Evolutionary conservation across 2,888 invertebrate species (phyloP), one percentile per base, ranked within the genome.

Genomic region (Strigamia transsilvanica): DNA sequence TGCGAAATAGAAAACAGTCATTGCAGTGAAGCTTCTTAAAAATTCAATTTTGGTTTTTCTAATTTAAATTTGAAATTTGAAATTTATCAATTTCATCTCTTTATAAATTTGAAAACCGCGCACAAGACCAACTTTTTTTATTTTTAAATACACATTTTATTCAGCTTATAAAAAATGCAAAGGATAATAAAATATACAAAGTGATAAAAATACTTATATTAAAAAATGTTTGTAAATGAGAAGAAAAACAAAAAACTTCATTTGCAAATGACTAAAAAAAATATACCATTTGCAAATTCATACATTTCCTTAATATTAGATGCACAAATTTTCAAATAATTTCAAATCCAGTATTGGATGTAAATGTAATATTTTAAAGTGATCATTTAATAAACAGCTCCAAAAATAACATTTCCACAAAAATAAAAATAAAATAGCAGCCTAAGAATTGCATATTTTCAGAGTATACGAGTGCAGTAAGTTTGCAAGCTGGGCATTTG

Each of bases 11-110:
- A 73, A 56, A 73, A 73, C 15, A 13, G 32, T 15, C 73, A 73
- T 73, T 73, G 73, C 73, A 73, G 73, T 73, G 73, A 73, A 73
- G 73, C 73, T 23, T 27, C 73, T n/a, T 9, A n/a, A n/a, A 56
- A 56, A 56, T 56, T 56, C 56, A 56, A 56, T 56, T 56, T 56
- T 18, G 18, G n/a, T 7, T 56, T 56, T 56, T 56, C n/a, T 56
- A 56, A 46, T 46, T 56, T 9, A n/a, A 18, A 56, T 9, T 38
- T 38, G 38, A 56, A 56, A 56, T 56, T 56, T 46, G 15, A 9
- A 1, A 56, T 18, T 56, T 18, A 6, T n/a, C 15, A 6, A n/a
- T 56, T 56, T 56, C 56, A n/a, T 56, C 15, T 46, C 12, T 46
- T 56, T 56, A 18, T 56, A 2, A 18, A 5, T 6, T 18, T n/a